A percentile compares a stretch with the other conserved stretches of the same genome.
Evolutionary conservation across 2,113 vertebrate genomes (phyloP).

Genomic region (Eulemur rufifrons): DNA sequence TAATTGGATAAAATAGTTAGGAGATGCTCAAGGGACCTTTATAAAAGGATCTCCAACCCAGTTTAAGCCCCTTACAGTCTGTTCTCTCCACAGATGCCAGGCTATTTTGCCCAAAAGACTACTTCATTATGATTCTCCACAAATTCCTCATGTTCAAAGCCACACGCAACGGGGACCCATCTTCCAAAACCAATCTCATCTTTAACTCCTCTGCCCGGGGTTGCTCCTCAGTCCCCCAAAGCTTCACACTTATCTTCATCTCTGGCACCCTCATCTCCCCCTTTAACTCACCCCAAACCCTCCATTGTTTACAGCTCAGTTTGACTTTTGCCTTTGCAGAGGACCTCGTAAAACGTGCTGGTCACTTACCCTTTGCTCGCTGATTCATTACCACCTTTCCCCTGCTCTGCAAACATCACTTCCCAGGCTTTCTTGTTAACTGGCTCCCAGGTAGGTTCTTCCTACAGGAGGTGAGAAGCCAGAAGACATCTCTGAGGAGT

Average conservation of each 20-base stretch:
- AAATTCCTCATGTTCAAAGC: not conserved
- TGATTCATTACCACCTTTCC: not conserved
- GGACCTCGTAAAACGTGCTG: not conserved
- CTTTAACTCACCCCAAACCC: not conserved
- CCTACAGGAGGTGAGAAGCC: not conserved
- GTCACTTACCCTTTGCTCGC: not conserved
- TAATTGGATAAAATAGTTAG: slow-evolving; percentile 28
- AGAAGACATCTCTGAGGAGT: not conserved
- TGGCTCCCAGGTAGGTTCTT: not conserved
- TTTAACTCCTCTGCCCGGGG: not conserved
- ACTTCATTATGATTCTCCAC: not conserved
- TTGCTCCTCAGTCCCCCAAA: not conserved
- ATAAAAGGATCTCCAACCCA: not conserved
- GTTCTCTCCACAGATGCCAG: not conserved
- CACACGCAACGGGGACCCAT: not conserved
- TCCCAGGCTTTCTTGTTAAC: not conserved
- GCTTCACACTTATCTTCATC: not conserved
- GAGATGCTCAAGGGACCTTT: not conserved
- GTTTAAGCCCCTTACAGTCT: not conserved
- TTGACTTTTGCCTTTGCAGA: not conserved
- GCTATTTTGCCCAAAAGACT: not conserved
- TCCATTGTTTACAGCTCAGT: not conserved
- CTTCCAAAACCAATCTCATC: not conserved
- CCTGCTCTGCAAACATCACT: not conserved
- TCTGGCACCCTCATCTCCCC: not conserved